phyloP scores from a whole-genome alignment of 2,113 vertebrate species.

The Tetrao urogallus region DNA sequence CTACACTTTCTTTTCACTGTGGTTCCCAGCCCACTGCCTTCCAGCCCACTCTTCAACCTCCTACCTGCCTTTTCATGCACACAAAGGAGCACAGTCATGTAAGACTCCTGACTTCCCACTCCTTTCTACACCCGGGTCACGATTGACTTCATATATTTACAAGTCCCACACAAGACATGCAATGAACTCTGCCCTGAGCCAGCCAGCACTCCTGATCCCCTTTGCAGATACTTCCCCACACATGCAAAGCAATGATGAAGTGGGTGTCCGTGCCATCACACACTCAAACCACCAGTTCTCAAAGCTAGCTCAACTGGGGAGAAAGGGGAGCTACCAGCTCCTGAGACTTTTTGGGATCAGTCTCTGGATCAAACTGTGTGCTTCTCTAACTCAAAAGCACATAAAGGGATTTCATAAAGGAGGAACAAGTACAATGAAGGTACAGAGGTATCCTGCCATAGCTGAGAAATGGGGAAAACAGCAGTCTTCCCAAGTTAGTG shows the following conservation, averaged over 20 bases:
- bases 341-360: neutral
- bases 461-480: neutral
- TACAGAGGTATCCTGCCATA: neutral
- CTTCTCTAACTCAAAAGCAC: neutral
- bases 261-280: neutral
- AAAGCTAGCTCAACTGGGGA: neutral
- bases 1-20: neutral
- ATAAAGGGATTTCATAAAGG: neutral
- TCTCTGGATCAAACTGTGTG: rapidly evolving
- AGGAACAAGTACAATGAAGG: neutral
- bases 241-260: neutral
- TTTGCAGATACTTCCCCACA: neutral
- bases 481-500: neutral
- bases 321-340: neutral
- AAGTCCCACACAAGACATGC: neutral
- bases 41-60: neutral
- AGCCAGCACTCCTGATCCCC: neutral
- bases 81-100: neutral
- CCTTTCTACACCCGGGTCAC: neutral
- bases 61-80: neutral
- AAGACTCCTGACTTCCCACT: neutral
- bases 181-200: neutral
- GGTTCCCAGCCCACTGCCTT: neutral
- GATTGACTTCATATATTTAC: neutral
- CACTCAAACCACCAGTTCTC: neutral